phyloP scores from a whole-genome alignment of 2,797 vertebrate species.

The Aplochiton taeniatus region DNA sequence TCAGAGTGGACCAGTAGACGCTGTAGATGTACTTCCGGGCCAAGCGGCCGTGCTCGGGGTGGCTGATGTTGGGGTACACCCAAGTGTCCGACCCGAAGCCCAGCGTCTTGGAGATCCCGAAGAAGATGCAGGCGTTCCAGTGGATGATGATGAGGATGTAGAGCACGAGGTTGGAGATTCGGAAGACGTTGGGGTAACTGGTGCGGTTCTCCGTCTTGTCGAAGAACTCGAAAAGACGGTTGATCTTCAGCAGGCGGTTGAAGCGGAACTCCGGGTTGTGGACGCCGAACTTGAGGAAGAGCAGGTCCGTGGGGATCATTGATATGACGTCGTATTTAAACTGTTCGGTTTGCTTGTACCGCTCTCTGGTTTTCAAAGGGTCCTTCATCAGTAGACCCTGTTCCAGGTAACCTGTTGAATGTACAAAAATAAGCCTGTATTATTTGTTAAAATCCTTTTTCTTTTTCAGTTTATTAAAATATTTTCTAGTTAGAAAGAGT shows the following conservation, averaged over 20 bases:
- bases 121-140: constrained; percentile 87
- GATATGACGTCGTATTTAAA: constrained; percentile 81
- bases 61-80: constrained; percentile 84
- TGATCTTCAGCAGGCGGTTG: constrained; percentile 80
- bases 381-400: no score
- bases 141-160: constrained; percentile 88
- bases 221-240: constrained; percentile 85
- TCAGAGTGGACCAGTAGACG: constrained; percentile 87
- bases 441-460: no score
- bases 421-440: no score
- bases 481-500: no score
- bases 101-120: constrained; percentile 83
- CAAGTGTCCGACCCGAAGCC: constrained; percentile 83
- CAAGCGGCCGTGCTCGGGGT: constrained; percentile 78
- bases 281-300: constrained; percentile 75
- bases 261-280: constrained; percentile 83
- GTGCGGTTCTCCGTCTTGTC: constrained; percentile 86
- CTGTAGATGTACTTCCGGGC: constrained; percentile 85
- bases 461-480: no score
- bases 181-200: constrained; percentile 84
- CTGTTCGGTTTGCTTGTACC: constrained; percentile 72
- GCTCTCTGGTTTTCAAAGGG: constrained; percentile 39
- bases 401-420: no score
- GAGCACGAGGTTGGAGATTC: constrained; percentile 83
- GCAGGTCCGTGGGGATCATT: constrained; percentile 80